Evolutionary conservation across 23 tunicate species (phyloP), one percentile per base, ranked within the genome.

Genomic region (Oikopleura dioica): DNA sequence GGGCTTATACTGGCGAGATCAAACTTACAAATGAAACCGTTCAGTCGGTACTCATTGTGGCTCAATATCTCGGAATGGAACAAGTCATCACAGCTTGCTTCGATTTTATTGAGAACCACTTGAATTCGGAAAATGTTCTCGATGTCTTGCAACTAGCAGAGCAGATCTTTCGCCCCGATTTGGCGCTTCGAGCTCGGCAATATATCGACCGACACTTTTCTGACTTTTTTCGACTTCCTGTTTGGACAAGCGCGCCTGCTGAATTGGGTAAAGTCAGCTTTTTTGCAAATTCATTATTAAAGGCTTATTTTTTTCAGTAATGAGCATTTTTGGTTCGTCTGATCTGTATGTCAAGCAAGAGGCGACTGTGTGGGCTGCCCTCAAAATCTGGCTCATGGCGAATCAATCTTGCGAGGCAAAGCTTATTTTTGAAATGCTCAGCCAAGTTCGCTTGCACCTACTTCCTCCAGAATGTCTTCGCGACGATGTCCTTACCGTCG

Each of bases 401-500:
- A n/a, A n/a, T n/a, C n/a, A n/a, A n/a, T n/a, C n/a, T n/a, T n/a
- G n/a, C n/a, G n/a, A n/a, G n/a, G n/a, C n/a, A n/a, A n/a, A n/a
- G n/a, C n/a, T n/a, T n/a, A 44, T 44, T 9, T 9, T 16, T 44
- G 55, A 79, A 59, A 34, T 36, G 69, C 38, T 69, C 36, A 34
- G 38, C 79, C 5, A 72, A 37, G 21, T 21, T 76, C 55, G 36
- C 35, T 75, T 29, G 28, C 16, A 29, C 1, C 38, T 1, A 1
- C 78, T 21, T 1, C 23, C 79, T 37, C 81, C 81, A 0, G 9
- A 78, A 12, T 68, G n/a, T 28, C 36, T 36, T 29, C 78, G 77
- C 76, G 81, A 78, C 35, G 76, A 69, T n/a, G 78, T 59, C 59
- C 16, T 44, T 9, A 44, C 55, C 16, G 9, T 9, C 16, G 55